A percentile compares a stretch with the other conserved stretches of the same genome.
Conservation (phyloP, 2,888 invertebrate species). For the Drosophila engyochracea region DNA sequence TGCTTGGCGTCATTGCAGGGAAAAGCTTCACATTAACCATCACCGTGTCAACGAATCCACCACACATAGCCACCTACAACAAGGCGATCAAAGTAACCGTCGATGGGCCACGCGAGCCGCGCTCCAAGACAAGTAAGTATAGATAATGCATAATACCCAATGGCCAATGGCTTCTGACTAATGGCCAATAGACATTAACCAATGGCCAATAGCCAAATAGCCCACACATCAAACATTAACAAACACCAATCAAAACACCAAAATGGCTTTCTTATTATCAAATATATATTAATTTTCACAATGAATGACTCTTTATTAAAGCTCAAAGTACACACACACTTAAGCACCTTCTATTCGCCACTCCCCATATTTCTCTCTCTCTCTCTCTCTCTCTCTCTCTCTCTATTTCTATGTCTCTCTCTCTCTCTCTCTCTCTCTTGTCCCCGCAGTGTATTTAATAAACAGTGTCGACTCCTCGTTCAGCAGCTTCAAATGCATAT, state of each 20-base stretch:
- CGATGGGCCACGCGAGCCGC: conserved; percentile 97
- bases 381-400: not conserved
- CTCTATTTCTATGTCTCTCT: not conserved
- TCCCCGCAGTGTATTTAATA: conserved; percentile 23
- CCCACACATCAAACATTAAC: conserved; percentile 8
- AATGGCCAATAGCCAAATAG: conserved; percentile 10
- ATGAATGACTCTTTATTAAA: conserved; percentile 35
- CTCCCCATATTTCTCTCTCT: not conserved
- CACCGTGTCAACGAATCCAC: conserved; percentile 96
- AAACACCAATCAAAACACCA: conserved; percentile 2
- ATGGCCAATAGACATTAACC: conserved; percentile 5
- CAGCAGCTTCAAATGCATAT: conserved; percentile 69
- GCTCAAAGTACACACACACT: conserved; percentile 11
- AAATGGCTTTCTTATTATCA: conserved; percentile 9
- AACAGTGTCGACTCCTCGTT: conserved; percentile 45
- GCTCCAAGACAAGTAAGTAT: conserved; percentile 95
- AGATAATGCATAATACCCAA: conserved; percentile 12
- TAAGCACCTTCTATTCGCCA: not conserved
- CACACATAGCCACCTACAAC: conserved; percentile 98
- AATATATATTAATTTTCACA: conserved; percentile 24
- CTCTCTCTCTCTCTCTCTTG: not conserved
- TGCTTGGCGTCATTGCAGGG: conserved; percentile 88
- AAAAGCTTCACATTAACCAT: conserved; percentile 99
- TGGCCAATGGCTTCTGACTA: conserved; percentile 13
- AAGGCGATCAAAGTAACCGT: conserved; percentile 99